phyloP scores from a whole-genome alignment of 2,888 invertebrate species.

The Chrysolina americana region DNA sequence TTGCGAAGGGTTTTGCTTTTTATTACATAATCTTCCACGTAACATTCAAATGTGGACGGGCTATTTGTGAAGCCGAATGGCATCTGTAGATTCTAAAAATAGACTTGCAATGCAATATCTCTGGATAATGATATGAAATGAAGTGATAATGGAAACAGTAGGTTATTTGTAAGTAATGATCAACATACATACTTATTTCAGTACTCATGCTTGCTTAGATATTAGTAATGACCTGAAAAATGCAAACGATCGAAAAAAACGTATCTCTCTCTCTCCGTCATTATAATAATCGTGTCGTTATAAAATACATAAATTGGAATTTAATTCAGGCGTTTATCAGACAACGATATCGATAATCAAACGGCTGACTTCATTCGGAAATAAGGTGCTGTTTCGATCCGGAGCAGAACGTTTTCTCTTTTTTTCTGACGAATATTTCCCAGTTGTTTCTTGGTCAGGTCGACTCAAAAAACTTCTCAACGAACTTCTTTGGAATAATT shows the following conservation, averaged over 20 bases:
- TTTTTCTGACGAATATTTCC: too few relatives aligned
- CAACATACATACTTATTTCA: constrained; percentile 2
- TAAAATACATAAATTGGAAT: constrained; percentile 6
- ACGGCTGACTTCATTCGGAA: neutral
- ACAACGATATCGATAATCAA: neutral
- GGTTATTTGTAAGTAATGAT: constrained; percentile 12
- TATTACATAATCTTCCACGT: neutral
- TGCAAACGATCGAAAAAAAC: neutral
- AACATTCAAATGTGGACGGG: neutral
- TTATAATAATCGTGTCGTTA: constrained; percentile 19
- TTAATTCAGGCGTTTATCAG: neutral
- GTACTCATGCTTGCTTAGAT: constrained; percentile 2
- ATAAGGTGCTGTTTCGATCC: too few relatives aligned
- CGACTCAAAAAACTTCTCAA: too few relatives aligned
- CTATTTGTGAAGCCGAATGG: neutral
- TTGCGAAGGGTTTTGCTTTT: neutral
- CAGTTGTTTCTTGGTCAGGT: too few relatives aligned
- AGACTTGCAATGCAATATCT: neutral
- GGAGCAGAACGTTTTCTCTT: too few relatives aligned
- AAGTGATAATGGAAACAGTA: constrained; percentile 1
- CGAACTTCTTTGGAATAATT: too few relatives aligned
- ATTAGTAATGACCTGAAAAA: constrained; percentile 13
- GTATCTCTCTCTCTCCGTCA: constrained; percentile 10
- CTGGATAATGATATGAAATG: neutral
- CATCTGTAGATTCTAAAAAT: neutral